Percentiles rank a stretch among this genome's conserved stretches.
Conservation (phyloP, 2,113 vertebrate genomes). For the Girardinichthys multiradiatus region DNA sequence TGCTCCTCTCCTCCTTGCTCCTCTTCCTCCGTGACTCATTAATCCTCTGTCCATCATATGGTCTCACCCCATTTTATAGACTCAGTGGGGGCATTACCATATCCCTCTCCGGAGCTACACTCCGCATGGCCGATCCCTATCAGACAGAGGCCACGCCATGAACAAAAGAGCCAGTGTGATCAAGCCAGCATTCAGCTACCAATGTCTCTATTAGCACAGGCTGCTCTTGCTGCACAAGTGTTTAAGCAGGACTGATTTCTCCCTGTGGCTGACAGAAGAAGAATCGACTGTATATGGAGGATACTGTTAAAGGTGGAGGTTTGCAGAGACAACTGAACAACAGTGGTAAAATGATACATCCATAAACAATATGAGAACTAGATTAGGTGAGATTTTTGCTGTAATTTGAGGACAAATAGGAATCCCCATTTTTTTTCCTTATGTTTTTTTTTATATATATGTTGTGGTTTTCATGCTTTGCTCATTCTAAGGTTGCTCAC, state of each 20-base stretch:
- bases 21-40: slow-evolving; percentile 71
- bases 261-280: slow-evolving; percentile 46
- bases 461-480: too few species aligned
- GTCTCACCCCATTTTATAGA: slow-evolving; percentile 74
- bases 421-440: too few species aligned
- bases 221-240: slow-evolving; percentile 65
- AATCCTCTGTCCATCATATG: slow-evolving; percentile 78
- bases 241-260: slow-evolving; percentile 67
- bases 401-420: too few species aligned
- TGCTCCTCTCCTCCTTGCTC: slow-evolving; percentile 41
- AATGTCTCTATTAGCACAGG: slow-evolving; percentile 76
- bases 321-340: slow-evolving; percentile 50
- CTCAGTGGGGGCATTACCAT: slow-evolving; percentile 72
- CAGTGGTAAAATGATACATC: neutral
- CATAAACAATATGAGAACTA: neutral
- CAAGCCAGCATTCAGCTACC: slow-evolving; percentile 69
- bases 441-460: too few species aligned
- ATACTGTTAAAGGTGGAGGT: slow-evolving; percentile 43
- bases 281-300: slow-evolving; percentile 58
- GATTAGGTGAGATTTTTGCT: neutral
- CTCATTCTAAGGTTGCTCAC: too few species aligned
- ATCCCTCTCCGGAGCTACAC: slow-evolving; percentile 71
- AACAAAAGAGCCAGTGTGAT: slow-evolving; percentile 77
- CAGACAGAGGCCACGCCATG: slow-evolving; percentile 69
- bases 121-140: slow-evolving; percentile 74